A percentile compares a stretch with the other conserved stretches of the same genome.
phyloP scores from a whole-genome alignment of 2,888 invertebrate genomes.

The Crepidodera aurea region DNA sequence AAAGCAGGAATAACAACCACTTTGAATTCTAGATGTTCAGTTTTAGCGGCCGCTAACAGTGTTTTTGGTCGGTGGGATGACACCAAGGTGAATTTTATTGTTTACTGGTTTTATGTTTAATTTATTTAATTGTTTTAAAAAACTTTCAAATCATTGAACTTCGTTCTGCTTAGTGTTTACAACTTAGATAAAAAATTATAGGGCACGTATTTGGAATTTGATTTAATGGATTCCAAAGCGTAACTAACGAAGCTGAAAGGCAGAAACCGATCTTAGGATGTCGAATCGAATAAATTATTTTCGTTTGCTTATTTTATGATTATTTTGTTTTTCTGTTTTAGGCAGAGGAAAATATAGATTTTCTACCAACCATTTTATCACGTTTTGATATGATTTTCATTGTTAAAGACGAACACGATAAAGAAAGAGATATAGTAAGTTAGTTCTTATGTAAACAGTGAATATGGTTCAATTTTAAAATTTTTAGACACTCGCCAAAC shows the following conservation, averaged over 20 bases:
- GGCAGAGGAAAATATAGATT: constrained; percentile 98
- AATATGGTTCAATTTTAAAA: neutral
- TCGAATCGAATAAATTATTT: no score
- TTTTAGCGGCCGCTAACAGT: constrained; percentile 98
- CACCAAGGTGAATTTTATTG: constrained; percentile 74
- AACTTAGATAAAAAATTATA: neutral
- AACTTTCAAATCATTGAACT: neutral
- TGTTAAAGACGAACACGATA: constrained; percentile 96
- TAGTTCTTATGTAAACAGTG: neutral
- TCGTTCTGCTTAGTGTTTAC: neutral
- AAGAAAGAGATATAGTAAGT: constrained; percentile 84
- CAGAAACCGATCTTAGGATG: no score
- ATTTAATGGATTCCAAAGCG: no score
- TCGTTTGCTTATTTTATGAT: no score
- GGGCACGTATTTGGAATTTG: no score
- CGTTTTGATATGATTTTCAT: constrained; percentile 99
- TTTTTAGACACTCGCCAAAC: constrained; percentile 82
- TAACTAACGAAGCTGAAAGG: no score
- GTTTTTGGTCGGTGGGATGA: constrained; percentile 99
- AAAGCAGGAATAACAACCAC: constrained; percentile 99
- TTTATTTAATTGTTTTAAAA: no score
- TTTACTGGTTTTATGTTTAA: no score
- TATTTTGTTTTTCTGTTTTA: constrained; percentile 45
- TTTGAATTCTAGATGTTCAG: constrained; percentile 96
- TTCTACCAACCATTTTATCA: constrained; percentile 99